These are phyloP conservation scores for Rhabdornis inornatus DNA, from an alignment of 2,113 vertebrate species.

Conservation along the genomic window DNA sequence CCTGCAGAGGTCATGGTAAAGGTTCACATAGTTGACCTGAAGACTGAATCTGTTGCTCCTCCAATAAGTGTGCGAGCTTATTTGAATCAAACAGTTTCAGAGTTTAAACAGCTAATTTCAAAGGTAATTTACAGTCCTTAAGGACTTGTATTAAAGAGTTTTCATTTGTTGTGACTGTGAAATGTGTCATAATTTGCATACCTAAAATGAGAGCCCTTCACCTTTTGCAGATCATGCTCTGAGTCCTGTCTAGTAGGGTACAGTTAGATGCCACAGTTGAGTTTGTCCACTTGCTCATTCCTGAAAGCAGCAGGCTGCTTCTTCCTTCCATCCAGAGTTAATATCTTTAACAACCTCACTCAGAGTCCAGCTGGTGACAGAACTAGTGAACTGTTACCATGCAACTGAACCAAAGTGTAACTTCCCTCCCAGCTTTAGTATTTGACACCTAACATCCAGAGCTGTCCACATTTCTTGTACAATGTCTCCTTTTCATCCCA, in stretches of 20 bases:
- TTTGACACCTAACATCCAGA: neutral
- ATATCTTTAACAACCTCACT: neutral
- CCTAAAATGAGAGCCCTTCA: neutral
- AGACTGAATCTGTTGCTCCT: slow-evolving; percentile 85
- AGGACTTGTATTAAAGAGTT: neutral
- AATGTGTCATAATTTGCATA: neutral
- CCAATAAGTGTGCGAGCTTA: slow-evolving; percentile 93
- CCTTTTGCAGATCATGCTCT: neutral
- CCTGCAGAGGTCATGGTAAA: slow-evolving; percentile 97
- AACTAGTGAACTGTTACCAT: neutral
- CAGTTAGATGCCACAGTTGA: neutral
- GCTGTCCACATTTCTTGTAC: rapidly evolving
- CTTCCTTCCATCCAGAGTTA: neutral
- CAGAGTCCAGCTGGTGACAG: neutral
- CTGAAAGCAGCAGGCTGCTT: neutral
- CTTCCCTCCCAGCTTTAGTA: neutral
- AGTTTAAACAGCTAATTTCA: slow-evolving; percentile 96
- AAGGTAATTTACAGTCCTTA: slow-evolving; percentile 76
- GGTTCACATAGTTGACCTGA: slow-evolving; percentile 91
- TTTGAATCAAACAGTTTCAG: slow-evolving; percentile 92
- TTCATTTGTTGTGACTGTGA: neutral
- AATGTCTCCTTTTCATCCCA: neutral
- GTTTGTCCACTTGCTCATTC: neutral
- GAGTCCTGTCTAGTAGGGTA: neutral
- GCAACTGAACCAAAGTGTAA: neutral